Base-by-base conservation (phyloP, 2,797 vertebrate genomes). In the Diceros bicornis region DNA sequence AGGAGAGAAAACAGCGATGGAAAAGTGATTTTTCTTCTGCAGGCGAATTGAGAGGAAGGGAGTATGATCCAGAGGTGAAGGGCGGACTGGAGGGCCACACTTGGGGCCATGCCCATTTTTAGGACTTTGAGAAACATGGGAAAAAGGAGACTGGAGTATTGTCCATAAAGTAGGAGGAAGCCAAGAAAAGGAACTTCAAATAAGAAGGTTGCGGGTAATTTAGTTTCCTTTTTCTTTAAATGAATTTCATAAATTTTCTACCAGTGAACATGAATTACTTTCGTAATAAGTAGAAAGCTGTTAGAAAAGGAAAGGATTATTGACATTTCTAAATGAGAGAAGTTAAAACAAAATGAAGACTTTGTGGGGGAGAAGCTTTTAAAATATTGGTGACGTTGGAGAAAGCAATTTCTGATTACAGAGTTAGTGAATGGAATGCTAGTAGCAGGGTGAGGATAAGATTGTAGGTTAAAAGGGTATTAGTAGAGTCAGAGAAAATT, bases 161-260 rank as follows among this genome's bases (percentile, higher is more conserved):
- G 12, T 62, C 23, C 32, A 27, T 79, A 88, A 88, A 97, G 66
- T 77, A 66, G 64, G 44, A 89, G 69, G 64, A 79, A 68, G 16
- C 34, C 34, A 87, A 41, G 57, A 89, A 81, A 87, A 92, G 68
- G n/a, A 91, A 84, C 91, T 96, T 94, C 20, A 92, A 47, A 13
- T 84, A 88, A 93, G 61, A 77, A 57, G 13, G 17, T 71, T 93
- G 27, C 92, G 81, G 34, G 17, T 81, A 85, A 66, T 74, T 89
- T 55, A 59, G 32, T 71, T 94, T 94, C 20, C 10, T 61, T 94
- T 91, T 89, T 52, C 57, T 57, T 89, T 68, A 74, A 21, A n/a
- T n/a, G 29, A 72, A 52, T 89, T 89, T 85, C 20, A 13, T 77
- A 82, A 74, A 16, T 83, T 83, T 68, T 92, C 68, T 92, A 27